These are phyloP conservation scores for Lordiphosa andalusiaca DNA, from an alignment of 2,888 invertebrate genomes.

Conservation along the genomic window DNA sequence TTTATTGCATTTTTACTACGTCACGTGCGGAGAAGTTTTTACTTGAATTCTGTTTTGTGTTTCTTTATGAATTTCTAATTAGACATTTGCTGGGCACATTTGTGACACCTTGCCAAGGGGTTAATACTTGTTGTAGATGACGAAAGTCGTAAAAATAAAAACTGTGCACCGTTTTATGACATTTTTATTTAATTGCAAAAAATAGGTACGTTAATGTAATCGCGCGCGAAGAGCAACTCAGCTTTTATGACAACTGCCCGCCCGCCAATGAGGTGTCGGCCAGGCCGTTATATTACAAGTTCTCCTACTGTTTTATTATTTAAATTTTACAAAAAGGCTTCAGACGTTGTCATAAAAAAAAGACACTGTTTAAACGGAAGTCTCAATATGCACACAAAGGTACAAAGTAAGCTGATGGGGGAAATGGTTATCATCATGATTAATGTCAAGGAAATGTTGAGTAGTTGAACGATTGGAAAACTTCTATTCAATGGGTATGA, in stretches of 20 bases:
- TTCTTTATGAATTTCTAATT: constrained; percentile 68
- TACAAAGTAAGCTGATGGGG: too few species aligned
- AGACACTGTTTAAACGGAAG: too few species aligned
- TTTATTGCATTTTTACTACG: constrained; percentile 44
- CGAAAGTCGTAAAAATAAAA: constrained; percentile 37
- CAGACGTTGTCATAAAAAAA: neutral
- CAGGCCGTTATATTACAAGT: constrained; percentile 49
- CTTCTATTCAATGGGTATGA: too few species aligned
- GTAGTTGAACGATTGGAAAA: neutral
- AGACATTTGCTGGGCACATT: constrained; percentile 57
- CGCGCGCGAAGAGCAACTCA: constrained; percentile 25
- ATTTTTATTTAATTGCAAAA: constrained; percentile 68
- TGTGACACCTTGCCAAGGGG: constrained; percentile 62
- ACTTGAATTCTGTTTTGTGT: constrained; percentile 8
- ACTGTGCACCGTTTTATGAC: constrained; percentile 55
- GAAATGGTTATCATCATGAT: constrained; percentile 3
- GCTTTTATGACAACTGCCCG: constrained; percentile 47
- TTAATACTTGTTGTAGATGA: constrained; percentile 22
- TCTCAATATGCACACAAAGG: too few species aligned
- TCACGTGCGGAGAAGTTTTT: constrained; percentile 46
- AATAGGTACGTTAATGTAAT: constrained; percentile 45
- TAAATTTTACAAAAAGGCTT: constrained; percentile 36
- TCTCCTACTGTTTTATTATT: constrained; percentile 48
- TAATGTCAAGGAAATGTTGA: constrained; percentile 5
- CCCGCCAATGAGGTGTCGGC: constrained; percentile 45